Evolutionary conservation across 2,888 invertebrate species (phyloP), one percentile per base, ranked within the genome.

Genomic region (Aleiodes alternator): DNA sequence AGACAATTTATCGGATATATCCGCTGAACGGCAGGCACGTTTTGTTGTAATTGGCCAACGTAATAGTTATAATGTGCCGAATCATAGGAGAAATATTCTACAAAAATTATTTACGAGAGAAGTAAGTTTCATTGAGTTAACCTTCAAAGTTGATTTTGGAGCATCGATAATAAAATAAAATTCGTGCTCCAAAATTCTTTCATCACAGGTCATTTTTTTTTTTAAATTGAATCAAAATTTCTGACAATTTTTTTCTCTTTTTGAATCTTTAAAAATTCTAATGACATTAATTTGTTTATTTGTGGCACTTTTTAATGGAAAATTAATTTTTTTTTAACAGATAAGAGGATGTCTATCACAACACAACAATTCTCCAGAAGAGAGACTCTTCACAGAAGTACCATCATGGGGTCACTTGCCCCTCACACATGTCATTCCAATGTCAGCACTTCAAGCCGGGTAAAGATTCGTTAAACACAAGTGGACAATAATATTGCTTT

Each of bases 21-120:
- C 87, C 31, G 87, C 87, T 59, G 88, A 88, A 78, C 87, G 83
- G 76, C 86, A 85, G 38, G 81, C 82, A 29, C 87, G 87, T 74
- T 87, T 84, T 79, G 84, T 87, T 76, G 81, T 88, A 29, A 86
- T 88, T 56, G 87, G 87, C 38, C 88, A 87, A 77, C 87, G 86
- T 72, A 85, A 86, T 69, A 84, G 84, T 76, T 74, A 81, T 43
- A 80, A 82, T 11, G 83, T 81, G 79, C 83, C 83, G 38, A 84
- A 83, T 69, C 87, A 80, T 66, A 86, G 86, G 80, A 84, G 82
- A 76, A 85, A 87, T 83, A 87, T 90, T 79, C 83, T 87, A 76
- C 90, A 87, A 90, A 93, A 93, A 90, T 89, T 93, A 84, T 91
- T 92, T 84, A 92, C 92, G 85, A 90, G 93, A 86, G 93, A 93